Conservation (phyloP, 2,113 vertebrate species). For the Mesembrinibis cayennensis region DNA sequence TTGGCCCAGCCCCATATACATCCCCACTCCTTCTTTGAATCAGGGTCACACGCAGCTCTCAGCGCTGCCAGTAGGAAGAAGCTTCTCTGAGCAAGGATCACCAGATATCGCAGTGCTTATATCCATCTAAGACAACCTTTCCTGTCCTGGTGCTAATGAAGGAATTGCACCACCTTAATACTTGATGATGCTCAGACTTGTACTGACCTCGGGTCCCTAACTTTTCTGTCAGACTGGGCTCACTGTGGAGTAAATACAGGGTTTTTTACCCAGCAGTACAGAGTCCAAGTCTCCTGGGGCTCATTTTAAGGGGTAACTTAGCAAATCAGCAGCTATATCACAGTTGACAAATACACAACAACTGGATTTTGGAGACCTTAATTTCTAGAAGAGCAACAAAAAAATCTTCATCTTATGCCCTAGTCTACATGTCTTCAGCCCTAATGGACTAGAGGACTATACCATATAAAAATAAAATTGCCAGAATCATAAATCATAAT, state of each 20-base stretch:
- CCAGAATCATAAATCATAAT: background rate
- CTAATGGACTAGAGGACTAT: background rate
- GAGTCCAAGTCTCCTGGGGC: background rate
- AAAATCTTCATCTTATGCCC: background rate
- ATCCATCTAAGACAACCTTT: background rate
- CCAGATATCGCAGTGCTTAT: background rate
- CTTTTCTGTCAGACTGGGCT: background rate
- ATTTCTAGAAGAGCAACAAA: background rate
- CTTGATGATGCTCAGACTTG: background rate
- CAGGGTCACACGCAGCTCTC: background rate
- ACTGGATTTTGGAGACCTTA: background rate
- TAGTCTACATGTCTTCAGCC: background rate
- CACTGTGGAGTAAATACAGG: background rate
- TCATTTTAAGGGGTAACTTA: background rate
- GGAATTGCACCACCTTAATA: background rate
- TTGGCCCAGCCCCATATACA: rapidly evolving
- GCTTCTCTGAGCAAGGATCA: background rate
- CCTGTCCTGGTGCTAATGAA: background rate
- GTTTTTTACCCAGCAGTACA: background rate
- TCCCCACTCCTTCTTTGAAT: background rate
- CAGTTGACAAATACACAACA: background rate
- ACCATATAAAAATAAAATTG: background rate
- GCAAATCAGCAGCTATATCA: background rate
- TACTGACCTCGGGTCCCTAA: background rate
- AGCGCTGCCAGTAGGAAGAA: background rate